Evolutionary conservation across 2,797 vertebrate species (phyloP).

Genomic region (Epinephelus coioides): DNA sequence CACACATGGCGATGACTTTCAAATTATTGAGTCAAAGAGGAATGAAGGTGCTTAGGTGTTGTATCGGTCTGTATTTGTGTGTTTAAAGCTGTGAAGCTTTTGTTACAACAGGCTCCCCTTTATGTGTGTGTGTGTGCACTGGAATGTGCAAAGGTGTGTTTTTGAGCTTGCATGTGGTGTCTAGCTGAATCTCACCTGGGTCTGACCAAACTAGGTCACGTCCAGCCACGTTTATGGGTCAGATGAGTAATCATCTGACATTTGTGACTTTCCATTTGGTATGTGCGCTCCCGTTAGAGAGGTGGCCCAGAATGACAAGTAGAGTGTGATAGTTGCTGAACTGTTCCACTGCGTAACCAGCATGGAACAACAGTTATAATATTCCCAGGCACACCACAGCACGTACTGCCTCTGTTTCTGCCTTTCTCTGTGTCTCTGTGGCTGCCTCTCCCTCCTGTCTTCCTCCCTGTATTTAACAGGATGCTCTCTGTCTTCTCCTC

Average conservation of each 20-base stretch:
- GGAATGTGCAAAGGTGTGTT: slow-evolving; percentile 42
- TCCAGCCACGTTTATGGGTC: slow-evolving; percentile 59
- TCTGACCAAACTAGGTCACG: slow-evolving; percentile 71
- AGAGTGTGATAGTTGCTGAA: slow-evolving; percentile 55
- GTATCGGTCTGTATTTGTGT: slow-evolving; percentile 42
- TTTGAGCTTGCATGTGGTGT: slow-evolving; percentile 45
- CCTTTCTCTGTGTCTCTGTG: slow-evolving; percentile 44
- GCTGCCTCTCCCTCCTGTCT: slow-evolving; percentile 22
- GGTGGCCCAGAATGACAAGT: slow-evolving; percentile 50
- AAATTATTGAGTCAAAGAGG: slow-evolving; percentile 28
- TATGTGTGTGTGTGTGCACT: slow-evolving; percentile 20
- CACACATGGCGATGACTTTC: slow-evolving; percentile 22
- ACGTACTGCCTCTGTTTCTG: slow-evolving; percentile 43
- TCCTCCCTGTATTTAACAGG: not conserved
- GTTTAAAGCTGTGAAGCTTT: slow-evolving; percentile 43
- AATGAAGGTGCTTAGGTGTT: slow-evolving; percentile 57
- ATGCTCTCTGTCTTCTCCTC: slow-evolving; percentile 17
- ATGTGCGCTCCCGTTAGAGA: slow-evolving; percentile 41
- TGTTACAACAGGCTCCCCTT: slow-evolving; percentile 23
- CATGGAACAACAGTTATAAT: slow-evolving; percentile 21
- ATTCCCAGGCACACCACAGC: slow-evolving; percentile 41
- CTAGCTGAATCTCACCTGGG: slow-evolving; percentile 71
- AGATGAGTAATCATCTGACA: slow-evolving; percentile 60
- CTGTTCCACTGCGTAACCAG: slow-evolving; percentile 44
- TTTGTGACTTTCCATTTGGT: slow-evolving; percentile 52